Evolutionary conservation across 2,113 vertebrate genomes (phyloP), one percentile per base, ranked within the genome.

Genomic region (Microcebus griseorufus): DNA sequence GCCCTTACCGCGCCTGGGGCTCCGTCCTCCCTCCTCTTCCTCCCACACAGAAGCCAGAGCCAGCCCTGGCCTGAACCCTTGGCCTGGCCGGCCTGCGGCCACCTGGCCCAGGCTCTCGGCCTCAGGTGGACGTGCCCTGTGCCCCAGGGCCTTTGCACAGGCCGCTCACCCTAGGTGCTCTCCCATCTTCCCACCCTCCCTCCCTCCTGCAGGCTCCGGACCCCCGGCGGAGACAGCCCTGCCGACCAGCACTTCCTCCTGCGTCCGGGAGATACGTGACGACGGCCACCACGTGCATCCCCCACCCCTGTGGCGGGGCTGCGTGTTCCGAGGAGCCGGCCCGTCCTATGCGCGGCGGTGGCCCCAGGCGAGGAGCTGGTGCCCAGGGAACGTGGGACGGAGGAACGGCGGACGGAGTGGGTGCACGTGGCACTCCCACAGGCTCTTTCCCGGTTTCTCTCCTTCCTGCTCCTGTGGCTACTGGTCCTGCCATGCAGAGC

Each of bases 131-230:
- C 0, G 1, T 3, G 64, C 34, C 22, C 20, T 2, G 2, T 9
- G 55, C 29, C 80, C 64, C 48, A 12, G 80, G 48, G 32, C 64
- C 89, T 64, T 51, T 60, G 85, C 53, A 45, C 14, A 4, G 48
- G 37, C 29, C 0, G 0, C 67, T 12, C 7, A 1, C 0, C 1
- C 34, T 9, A 75, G 65, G 5, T 11, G 1, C 13, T 0, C 2
- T 3, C 23, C 55, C 1, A 9, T 42, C 42, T 42, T 42, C 27
- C 17, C 17, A 25, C 55, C 45, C n/a, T 23, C 0, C 2, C 11
- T 23, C 34, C 20, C 3, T 60, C 45, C 42, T 12, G 16, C 1
- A 16, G 87, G 79, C 88, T 51, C 60, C 60, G 8, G 65, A 25
- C n/a, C 67, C 70, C 79, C 22, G 88, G 18, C 29, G 32, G 23